Evolutionary conservation across 2,888 invertebrate species (phyloP).

Genomic region (Yponomeuta plumbellus): DNA sequence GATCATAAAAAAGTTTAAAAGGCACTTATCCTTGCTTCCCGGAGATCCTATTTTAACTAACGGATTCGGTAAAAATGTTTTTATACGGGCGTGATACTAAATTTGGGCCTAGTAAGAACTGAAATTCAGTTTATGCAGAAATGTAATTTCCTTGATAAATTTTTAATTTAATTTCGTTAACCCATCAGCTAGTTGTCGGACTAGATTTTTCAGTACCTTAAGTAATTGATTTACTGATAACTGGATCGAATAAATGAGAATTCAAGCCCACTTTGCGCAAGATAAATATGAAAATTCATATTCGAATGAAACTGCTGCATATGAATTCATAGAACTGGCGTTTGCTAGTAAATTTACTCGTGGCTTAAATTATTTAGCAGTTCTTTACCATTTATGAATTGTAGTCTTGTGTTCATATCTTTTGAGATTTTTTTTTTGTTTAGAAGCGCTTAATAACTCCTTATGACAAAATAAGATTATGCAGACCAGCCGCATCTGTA

Average conservation of each 20-base stretch:
- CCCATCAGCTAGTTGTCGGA: neutral
- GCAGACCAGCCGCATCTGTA: too few relatives aligned
- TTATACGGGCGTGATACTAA: neutral
- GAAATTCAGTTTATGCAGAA: neutral
- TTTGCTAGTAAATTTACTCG: too few relatives aligned
- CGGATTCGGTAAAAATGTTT: constrained; percentile 8
- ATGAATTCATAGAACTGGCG: too few relatives aligned
- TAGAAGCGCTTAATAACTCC: too few relatives aligned
- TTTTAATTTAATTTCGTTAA: neutral
- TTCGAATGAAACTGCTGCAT: too few relatives aligned
- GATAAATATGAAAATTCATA: too few relatives aligned
- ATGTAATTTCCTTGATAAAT: neutral
- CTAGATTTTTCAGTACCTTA: neutral
- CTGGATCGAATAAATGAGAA: neutral
- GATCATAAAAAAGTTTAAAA: constrained; percentile 13
- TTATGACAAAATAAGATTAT: too few relatives aligned
- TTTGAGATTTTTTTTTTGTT: too few relatives aligned
- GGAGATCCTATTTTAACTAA: constrained; percentile 4
- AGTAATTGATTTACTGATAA: neutral
- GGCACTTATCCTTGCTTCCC: neutral
- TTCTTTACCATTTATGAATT: too few relatives aligned
- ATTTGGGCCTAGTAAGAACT: neutral
- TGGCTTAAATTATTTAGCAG: too few relatives aligned
- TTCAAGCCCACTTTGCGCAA: neutral
- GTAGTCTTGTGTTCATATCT: too few relatives aligned